Percentiles rank a stretch among this genome's conserved stretches.
Evolutionary conservation across 1,140 invertebrate species (phyloP).

Genomic region (Halotydeus destructor): DNA sequence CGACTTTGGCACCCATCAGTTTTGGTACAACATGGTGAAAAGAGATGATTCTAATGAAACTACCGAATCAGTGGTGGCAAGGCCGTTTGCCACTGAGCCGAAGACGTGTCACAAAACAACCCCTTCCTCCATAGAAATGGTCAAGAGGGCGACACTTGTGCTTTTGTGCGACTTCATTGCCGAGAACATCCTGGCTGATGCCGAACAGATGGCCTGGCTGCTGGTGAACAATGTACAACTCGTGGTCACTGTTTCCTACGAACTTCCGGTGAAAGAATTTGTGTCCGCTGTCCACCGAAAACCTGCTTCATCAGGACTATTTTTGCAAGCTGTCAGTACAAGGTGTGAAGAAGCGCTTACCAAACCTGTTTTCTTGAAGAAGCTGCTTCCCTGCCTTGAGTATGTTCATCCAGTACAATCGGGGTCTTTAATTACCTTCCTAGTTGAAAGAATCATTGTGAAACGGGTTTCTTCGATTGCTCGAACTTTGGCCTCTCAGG

Average conservation of each 20-base stretch:
- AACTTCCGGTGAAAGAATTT: constrained; percentile 40
- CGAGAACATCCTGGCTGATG: constrained; percentile 44
- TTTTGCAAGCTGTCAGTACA: constrained; percentile 42
- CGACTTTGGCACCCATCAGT: constrained; percentile 13
- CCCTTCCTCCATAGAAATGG: constrained; percentile 31
- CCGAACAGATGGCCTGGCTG: constrained; percentile 50
- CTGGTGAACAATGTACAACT: constrained; percentile 45
- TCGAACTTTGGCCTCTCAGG: background rate
- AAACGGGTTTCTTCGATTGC: background rate
- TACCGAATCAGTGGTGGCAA: background rate
- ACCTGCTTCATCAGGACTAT: constrained; percentile 39
- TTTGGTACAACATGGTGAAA: constrained; percentile 6
- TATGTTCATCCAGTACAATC: constrained; percentile 40
- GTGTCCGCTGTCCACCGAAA: constrained; percentile 40
- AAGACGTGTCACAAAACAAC: background rate
- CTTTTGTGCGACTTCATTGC: constrained; percentile 24
- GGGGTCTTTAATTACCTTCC: constrained; percentile 22
- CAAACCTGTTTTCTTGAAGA: constrained; percentile 32
- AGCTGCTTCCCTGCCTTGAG: constrained; percentile 37
- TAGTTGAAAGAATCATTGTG: constrained; percentile 14
- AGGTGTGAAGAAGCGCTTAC: constrained; percentile 28
- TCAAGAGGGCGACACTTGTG: constrained; percentile 24
- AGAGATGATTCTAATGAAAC: background rate
- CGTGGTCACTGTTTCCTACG: constrained; percentile 36
- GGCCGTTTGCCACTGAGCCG: background rate